These are phyloP conservation scores for Diplogasteroides magnus DNA, from an alignment of 1,140 invertebrate genomes.

Conservation along the genomic window DNA sequence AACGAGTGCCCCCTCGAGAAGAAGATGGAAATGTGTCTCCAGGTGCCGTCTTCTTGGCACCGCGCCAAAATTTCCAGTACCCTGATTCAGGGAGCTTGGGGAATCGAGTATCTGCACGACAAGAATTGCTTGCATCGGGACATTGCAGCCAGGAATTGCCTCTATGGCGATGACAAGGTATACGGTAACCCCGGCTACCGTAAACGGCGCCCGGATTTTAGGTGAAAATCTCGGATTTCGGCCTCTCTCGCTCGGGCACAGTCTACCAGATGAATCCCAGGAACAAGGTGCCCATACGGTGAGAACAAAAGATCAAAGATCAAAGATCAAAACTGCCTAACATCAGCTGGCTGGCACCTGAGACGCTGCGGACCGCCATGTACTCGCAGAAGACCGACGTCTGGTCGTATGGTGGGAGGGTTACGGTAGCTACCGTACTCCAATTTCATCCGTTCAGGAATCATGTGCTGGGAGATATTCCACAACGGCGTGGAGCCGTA, in stretches of 20 bases:
- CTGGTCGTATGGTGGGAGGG: slow-evolving; percentile 1
- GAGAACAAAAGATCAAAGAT: not conserved
- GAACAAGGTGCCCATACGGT: slow-evolving; percentile 8
- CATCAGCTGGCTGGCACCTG: slow-evolving; percentile 23
- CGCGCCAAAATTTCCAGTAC: not conserved
- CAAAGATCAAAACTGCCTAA: not conserved
- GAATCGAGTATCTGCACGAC: slow-evolving; percentile 88
- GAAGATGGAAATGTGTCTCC: slow-evolving; percentile 14
- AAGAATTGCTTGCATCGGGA: slow-evolving; percentile 95
- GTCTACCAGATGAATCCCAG: slow-evolving; percentile 60
- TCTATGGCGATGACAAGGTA: slow-evolving; percentile 71
- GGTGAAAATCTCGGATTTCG: slow-evolving; percentile 75
- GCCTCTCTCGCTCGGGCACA: slow-evolving; percentile 82
- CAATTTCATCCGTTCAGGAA: not conserved
- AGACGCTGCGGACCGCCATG: slow-evolving; percentile 14
- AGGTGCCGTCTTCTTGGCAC: not conserved
- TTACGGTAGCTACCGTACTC: not conserved
- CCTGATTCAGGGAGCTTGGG: slow-evolving; percentile 68
- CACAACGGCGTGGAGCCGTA: slow-evolving; percentile 22
- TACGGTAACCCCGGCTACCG: not conserved
- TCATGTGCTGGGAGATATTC: slow-evolving; percentile 9
- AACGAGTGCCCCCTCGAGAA: not conserved
- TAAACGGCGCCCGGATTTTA: too few species aligned
- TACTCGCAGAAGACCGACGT: slow-evolving; percentile 22
- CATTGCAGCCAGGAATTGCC: slow-evolving; percentile 86